Evolutionary conservation across 2,888 invertebrate species (phyloP).

Genomic region (Drosophila picticornis): DNA sequence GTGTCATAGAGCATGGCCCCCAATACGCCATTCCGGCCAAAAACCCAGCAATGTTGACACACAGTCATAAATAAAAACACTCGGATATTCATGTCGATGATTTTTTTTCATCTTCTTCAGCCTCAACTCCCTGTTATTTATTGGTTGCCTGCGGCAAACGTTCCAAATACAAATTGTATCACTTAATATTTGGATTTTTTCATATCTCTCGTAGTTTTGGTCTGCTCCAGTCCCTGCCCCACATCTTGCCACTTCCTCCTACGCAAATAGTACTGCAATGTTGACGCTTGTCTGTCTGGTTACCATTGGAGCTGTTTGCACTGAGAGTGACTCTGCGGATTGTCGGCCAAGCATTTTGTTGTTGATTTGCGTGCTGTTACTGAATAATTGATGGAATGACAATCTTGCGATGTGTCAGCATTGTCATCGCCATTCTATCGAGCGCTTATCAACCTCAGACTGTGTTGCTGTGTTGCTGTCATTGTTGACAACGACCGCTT

Average conservation of each 20-base stretch:
- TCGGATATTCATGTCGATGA: conserved; percentile 74
- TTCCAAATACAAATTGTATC: conserved; percentile 71
- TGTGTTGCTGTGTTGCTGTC: conserved; percentile 24
- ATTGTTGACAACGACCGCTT: conserved; percentile 53
- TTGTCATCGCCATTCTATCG: conserved; percentile 57
- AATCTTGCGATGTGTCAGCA: conserved; percentile 77
- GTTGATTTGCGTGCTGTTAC: conserved; percentile 72
- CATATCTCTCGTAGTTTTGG: conserved; percentile 18
- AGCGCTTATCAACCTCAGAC: conserved; percentile 60
- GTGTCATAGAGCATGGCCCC: conserved; percentile 50
- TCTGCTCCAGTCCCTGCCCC: not conserved
- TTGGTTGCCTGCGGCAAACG: conserved; percentile 68
- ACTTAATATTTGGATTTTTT: conserved; percentile 64
- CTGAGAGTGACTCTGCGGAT: conserved; percentile 52
- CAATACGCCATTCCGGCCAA: conserved; percentile 11
- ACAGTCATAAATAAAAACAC: conserved; percentile 78
- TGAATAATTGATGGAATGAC: conserved; percentile 81
- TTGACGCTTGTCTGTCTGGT: conserved; percentile 33
- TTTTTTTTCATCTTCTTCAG: conserved; percentile 22
- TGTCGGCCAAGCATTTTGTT: conserved; percentile 62
- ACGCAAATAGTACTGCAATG: conserved; percentile 31
- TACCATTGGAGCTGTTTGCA: conserved; percentile 42
- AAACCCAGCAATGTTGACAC: conserved; percentile 55
- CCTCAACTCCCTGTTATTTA: conserved; percentile 45
- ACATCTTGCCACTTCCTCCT: not conserved